Conservation (phyloP, 1,140 invertebrate species). For the Reticulitermes speratus region DNA sequence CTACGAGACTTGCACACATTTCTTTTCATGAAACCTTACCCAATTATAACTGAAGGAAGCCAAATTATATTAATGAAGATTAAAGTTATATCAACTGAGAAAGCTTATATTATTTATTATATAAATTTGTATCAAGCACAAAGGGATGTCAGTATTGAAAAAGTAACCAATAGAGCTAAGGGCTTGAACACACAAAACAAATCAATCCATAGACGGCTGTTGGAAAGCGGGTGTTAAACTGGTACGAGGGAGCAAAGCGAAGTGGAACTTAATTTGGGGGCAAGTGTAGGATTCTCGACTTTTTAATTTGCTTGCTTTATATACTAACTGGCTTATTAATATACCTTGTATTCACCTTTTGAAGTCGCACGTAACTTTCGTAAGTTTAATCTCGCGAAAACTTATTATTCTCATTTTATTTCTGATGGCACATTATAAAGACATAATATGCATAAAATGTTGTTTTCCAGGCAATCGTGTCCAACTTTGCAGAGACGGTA, state of each 20-base stretch:
- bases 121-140: too few relatives aligned
- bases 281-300: conserved; percentile 21
- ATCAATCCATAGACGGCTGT: too few relatives aligned
- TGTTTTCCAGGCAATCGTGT: conserved; percentile 32
- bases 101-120: too few relatives aligned
- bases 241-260: background rate
- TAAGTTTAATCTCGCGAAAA: conserved; percentile 30
- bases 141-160: too few relatives aligned
- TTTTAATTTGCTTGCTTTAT: conserved; percentile 28
- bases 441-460: conserved; percentile 34
- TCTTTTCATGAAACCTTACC: too few relatives aligned
- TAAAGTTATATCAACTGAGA: too few relatives aligned
- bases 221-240: too few relatives aligned
- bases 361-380: conserved; percentile 21
- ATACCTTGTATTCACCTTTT: conserved; percentile 29
- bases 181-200: too few relatives aligned
- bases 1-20: too few relatives aligned
- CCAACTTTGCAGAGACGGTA: background rate
- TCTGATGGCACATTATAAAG: conserved; percentile 33
- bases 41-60: too few relatives aligned
- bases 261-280: conserved; percentile 19
- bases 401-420: conserved; percentile 31
- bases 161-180: too few relatives aligned
- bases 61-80: too few relatives aligned
- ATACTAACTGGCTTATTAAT: conserved; percentile 28